Evolutionary conservation across 2,797 vertebrate species (phyloP).

Genomic region (Babyrousa celebensis): DNA sequence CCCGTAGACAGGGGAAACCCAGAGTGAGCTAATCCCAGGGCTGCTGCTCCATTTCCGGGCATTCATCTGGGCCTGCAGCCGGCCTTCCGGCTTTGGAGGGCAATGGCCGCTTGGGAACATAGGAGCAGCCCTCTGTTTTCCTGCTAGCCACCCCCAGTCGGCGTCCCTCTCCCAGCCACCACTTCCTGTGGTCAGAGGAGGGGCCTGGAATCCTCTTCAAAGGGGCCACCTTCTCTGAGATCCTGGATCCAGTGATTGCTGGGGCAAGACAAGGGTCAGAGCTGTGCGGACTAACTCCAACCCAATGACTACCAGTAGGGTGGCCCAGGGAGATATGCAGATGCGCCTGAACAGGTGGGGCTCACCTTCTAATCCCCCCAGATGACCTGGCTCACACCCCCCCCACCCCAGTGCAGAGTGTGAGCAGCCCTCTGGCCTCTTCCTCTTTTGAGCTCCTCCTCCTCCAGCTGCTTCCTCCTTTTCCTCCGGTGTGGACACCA

Average conservation of each 20-base stretch:
- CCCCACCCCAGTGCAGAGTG: neutral
- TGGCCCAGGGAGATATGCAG: neutral
- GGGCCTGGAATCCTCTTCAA: conserved; percentile 64
- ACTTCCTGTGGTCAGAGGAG: conserved; percentile 83
- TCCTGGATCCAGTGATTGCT: neutral
- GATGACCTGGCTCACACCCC: conserved; percentile 5
- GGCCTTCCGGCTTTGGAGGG: conserved; percentile 83
- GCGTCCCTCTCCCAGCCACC: conserved; percentile 79
- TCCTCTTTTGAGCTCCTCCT: conserved; percentile 86
- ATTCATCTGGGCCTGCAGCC: conserved; percentile 80
- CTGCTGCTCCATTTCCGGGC: conserved; percentile 82
- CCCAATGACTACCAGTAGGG: neutral
- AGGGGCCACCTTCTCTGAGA: conserved; percentile 58
- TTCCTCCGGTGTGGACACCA: conserved; percentile 81
- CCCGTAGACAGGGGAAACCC: conserved; percentile 75
- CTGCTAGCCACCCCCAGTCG: conserved; percentile 66
- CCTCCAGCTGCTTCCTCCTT: conserved; percentile 87
- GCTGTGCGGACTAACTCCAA: neutral
- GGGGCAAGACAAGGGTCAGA: neutral
- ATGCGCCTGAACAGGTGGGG: neutral
- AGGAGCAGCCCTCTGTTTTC: conserved; percentile 75
- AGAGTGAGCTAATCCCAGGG: conserved; percentile 71
- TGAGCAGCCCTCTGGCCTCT: conserved; percentile 61
- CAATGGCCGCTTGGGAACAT: conserved; percentile 77
- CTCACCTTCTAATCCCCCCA: neutral